A percentile compares a stretch with the other conserved stretches of the same genome.
Evolutionary conservation across 1,140 invertebrate genomes (phyloP).

Genomic region (Schlechtendalia chinensis): DNA sequence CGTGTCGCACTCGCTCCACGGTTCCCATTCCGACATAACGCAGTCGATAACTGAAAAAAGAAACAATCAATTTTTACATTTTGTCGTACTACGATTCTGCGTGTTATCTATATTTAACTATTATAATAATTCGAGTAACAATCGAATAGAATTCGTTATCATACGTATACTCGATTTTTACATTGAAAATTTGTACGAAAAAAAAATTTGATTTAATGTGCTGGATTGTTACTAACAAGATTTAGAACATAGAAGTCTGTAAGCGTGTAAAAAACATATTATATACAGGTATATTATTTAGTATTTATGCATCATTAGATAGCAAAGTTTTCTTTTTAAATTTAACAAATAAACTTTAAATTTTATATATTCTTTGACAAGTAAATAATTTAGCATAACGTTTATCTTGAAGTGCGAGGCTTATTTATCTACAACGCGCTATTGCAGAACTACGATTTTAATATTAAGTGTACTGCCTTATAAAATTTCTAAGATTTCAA

Average conservation of each 20-base stretch:
- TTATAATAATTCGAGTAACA: not conserved
- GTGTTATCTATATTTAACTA: too few species aligned
- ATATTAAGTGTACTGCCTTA: not conserved
- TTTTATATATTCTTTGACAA: slow-evolving; percentile 3
- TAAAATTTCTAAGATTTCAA: not conserved
- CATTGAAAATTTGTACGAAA: not conserved
- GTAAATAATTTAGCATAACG: slow-evolving; percentile 13
- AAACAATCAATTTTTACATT: not conserved
- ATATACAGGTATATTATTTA: slow-evolving; percentile 5
- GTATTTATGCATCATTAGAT: slow-evolving; percentile 13
- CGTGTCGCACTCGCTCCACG: slow-evolving; percentile 73
- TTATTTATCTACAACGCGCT: not conserved
- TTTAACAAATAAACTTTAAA: slow-evolving; percentile 16
- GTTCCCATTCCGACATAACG: slow-evolving; percentile 71
- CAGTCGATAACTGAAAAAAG: slow-evolving; percentile 71
- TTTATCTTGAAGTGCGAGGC: not conserved
- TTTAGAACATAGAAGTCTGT: not conserved
- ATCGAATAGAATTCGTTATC: not conserved
- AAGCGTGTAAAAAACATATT: not conserved
- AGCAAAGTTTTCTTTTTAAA: not conserved
- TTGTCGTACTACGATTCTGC: not conserved
- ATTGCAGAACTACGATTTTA: not conserved
- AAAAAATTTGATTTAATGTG: not conserved
- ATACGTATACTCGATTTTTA: not conserved
- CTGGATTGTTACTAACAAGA: not conserved